These are phyloP conservation scores for Cheilinus undulatus DNA, from an alignment of 2,113 vertebrate species.

Conservation along the genomic window DNA sequence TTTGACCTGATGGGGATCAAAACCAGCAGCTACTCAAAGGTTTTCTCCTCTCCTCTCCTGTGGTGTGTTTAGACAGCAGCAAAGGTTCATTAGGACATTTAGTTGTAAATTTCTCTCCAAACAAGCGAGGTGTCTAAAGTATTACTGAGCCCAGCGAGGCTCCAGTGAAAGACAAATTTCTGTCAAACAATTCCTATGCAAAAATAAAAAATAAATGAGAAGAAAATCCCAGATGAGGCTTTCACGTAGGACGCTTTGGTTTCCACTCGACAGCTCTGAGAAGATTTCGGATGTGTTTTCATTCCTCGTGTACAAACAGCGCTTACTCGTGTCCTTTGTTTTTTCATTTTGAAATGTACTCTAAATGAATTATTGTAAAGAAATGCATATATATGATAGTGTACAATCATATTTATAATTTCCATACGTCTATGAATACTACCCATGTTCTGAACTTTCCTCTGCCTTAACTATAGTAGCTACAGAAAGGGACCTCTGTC, in stretches of 20 bases:
- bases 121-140: conserved; percentile 69
- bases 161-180: conserved; percentile 48
- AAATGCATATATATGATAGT: conserved; percentile 70
- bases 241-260: conserved; percentile 49
- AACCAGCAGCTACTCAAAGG: conserved; percentile 70
- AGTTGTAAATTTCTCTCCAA: conserved; percentile 50
- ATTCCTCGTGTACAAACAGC: conserved; percentile 22
- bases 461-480: conserved; percentile 76
- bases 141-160: conserved; percentile 50
- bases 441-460: conserved; percentile 49
- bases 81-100: conserved; percentile 25
- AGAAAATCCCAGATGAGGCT: conserved; percentile 67
- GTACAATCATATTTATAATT: conserved; percentile 80
- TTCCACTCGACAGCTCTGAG: conserved; percentile 56
- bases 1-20: conserved; percentile 19
- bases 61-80: conserved; percentile 29
- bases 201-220: conserved; percentile 40
- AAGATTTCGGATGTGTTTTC: conserved; percentile 39
- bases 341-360: conserved; percentile 64
- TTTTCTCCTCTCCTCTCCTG: conserved; percentile 41
- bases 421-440: conserved; percentile 59
- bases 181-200: conserved; percentile 78
- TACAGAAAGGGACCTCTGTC: conserved; percentile 62
- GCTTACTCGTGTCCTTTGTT: conserved; percentile 31
- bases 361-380: conserved; percentile 75